Conservation (phyloP, 2,888 invertebrate genomes). For the Mactromeris polynyma region DNA sequence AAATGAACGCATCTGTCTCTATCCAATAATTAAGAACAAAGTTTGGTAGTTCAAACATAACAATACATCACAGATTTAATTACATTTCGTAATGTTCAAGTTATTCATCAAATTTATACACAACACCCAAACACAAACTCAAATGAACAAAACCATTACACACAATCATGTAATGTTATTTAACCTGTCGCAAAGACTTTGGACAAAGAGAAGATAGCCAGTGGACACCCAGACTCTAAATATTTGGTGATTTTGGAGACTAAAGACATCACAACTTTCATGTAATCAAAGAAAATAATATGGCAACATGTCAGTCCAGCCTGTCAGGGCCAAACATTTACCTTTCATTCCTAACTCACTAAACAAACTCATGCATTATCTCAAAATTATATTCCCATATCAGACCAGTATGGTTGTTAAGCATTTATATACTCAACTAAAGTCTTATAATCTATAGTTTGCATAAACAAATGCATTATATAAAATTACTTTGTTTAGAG, state of each 20-base stretch:
- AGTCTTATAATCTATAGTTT: conserved; percentile 37
- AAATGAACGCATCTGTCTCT: neutral
- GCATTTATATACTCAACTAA: conserved; percentile 31
- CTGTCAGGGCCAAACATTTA: neutral
- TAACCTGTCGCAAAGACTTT: neutral
- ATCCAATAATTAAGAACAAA: neutral
- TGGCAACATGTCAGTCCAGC: conserved; percentile 5
- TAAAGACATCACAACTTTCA: neutral
- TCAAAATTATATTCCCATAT: conserved; percentile 35
- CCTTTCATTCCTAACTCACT: conserved; percentile 30
- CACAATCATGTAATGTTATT: neutral
- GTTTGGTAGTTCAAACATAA: neutral
- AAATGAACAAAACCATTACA: neutral
- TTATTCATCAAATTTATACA: neutral
- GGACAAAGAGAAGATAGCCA: neutral
- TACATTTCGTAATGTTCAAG: neutral
- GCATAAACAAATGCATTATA: conserved; percentile 55
- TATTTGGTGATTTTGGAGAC: conserved; percentile 11
- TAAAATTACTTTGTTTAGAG: conserved; percentile 50
- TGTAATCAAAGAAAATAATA: neutral
- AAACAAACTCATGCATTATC: conserved; percentile 34
- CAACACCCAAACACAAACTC: neutral
- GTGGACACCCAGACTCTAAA: neutral
- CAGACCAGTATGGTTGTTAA: conserved; percentile 34
- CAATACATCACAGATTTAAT: neutral